phyloP scores from a whole-genome alignment of 2,113 vertebrate species.

The Dendropsophus ebraccatus region DNA sequence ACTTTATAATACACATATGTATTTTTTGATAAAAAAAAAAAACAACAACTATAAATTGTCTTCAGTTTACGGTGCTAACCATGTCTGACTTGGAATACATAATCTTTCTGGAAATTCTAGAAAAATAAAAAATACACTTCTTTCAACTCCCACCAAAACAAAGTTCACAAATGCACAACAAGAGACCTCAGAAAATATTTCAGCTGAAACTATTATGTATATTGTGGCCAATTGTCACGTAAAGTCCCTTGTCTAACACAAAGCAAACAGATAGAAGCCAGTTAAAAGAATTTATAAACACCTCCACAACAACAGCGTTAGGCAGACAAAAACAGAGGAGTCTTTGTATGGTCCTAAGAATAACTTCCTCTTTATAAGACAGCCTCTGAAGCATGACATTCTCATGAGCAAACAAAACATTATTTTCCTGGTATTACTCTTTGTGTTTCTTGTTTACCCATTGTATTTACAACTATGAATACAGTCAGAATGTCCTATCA shows the following conservation, averaged over 20 bases:
- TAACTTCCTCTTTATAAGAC: constrained; percentile 19
- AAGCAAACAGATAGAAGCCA: constrained; percentile 5
- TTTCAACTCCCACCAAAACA: not conserved
- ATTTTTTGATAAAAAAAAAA: too few species aligned
- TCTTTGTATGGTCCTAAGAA: not conserved
- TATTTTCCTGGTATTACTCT: constrained; percentile 13
- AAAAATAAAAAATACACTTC: not conserved
- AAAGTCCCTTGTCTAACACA: not conserved
- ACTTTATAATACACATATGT: too few species aligned
- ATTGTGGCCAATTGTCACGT: constrained; percentile 22
- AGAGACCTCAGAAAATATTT: constrained; percentile 12
- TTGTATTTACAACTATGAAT: constrained; percentile 3
- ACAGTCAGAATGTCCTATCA: not conserved
- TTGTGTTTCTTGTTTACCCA: constrained; percentile 11
- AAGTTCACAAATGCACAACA: not conserved
- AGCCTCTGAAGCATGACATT: not conserved
- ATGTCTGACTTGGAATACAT: not conserved
- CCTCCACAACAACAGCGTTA: not conserved
- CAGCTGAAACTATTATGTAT: constrained; percentile 22
- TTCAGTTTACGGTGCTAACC: not conserved
- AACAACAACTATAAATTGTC: not conserved
- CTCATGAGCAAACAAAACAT: constrained; percentile 24
- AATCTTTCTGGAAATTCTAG: not conserved
- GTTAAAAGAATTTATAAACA: constrained; percentile 30
- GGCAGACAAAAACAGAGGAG: constrained; percentile 10